These are phyloP conservation scores for Ganaspis sp. DNA, from an alignment of 1,140 invertebrate genomes.

Conservation along the genomic window DNA sequence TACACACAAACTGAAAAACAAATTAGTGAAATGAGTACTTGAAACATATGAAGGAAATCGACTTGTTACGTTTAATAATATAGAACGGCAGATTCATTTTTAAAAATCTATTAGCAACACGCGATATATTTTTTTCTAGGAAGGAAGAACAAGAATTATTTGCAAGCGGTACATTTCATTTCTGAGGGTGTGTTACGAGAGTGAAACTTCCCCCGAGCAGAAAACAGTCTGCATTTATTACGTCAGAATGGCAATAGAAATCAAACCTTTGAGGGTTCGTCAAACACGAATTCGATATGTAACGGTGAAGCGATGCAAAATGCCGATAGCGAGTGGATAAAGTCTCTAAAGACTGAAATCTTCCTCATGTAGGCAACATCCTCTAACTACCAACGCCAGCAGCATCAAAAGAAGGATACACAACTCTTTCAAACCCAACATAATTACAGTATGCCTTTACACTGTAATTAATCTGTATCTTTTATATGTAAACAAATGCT, in stretches of 20 bases:
- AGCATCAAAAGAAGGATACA: not conserved
- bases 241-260: conserved; percentile 4
- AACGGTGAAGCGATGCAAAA: conserved; percentile 9
- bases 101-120: not conserved
- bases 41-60: conserved; percentile 6
- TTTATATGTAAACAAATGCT: too few species aligned
- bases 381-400: not conserved
- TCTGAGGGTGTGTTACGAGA: not conserved
- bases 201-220: conserved; percentile 11
- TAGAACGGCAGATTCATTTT: not conserved
- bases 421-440: not conserved
- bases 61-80: conserved; percentile 7
- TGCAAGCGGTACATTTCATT: not conserved
- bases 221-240: conserved; percentile 14
- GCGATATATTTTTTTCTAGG: not conserved
- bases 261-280: conserved; percentile 13
- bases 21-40: not conserved
- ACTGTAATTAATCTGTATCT: not conserved
- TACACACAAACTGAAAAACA: not conserved
- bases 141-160: not conserved
- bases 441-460: not conserved
- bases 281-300: not conserved
- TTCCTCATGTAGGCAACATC: conserved; percentile 1
- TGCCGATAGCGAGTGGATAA: conserved; percentile 2
- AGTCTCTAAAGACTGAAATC: conserved; percentile 8